phyloP scores from a whole-genome alignment of 2,888 invertebrate genomes.

The Cephus sareptanus region DNA sequence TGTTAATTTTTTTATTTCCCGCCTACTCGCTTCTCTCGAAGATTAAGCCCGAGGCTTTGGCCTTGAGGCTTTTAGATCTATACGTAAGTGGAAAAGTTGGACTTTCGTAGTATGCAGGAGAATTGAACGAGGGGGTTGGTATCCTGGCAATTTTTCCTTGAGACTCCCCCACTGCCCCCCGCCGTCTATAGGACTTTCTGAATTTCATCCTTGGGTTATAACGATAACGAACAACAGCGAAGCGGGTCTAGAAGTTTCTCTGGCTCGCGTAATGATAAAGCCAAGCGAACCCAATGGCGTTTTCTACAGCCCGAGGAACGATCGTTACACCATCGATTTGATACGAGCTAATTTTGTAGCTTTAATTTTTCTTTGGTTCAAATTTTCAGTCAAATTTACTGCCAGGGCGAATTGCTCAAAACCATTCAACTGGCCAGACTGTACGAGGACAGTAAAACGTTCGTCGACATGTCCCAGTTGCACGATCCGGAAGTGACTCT shows the following conservation, averaged over 20 bases:
- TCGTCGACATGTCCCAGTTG: constrained; percentile 56
- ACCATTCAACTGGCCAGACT: constrained; percentile 51
- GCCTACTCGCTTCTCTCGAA: not conserved
- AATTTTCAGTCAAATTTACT: constrained; percentile 56
- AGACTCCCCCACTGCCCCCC: not conserved
- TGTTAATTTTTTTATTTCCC: no score
- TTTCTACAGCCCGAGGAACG: not conserved
- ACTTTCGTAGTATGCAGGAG: not conserved
- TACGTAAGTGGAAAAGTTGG: not conserved
- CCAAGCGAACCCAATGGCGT: not conserved
- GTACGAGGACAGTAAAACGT: constrained; percentile 60
- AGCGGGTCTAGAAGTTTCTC: not conserved
- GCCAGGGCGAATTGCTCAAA: constrained; percentile 52
- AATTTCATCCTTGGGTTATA: not conserved
- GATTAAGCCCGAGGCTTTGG: not conserved
- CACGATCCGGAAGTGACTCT: constrained; percentile 53
- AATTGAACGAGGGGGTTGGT: not conserved
- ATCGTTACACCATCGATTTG: not conserved
- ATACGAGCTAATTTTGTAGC: not conserved
- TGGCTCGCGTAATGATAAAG: not conserved
- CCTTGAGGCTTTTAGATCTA: not conserved
- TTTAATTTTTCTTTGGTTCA: not conserved
- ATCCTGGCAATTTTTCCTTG: not conserved
- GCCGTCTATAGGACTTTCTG: not conserved
- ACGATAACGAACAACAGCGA: not conserved